These are phyloP conservation scores for Crematogaster levior DNA, from an alignment of 2,888 invertebrate genomes.

Conservation along the genomic window DNA sequence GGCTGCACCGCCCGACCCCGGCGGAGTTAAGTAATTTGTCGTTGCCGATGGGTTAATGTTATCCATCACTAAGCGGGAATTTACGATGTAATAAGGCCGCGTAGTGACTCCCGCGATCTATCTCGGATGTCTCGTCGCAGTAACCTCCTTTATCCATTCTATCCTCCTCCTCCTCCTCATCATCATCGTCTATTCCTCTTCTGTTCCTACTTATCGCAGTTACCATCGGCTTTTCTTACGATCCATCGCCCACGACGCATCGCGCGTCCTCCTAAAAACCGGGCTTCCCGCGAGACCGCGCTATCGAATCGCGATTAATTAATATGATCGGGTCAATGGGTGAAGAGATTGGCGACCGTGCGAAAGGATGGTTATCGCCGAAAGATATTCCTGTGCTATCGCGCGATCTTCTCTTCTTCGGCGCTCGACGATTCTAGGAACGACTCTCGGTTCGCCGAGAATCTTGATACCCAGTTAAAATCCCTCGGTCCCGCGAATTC, in stretches of 20 bases:
- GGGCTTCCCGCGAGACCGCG: slow-evolving; percentile 42
- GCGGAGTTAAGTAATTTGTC: slow-evolving; percentile 82
- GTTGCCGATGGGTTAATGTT: slow-evolving; percentile 82
- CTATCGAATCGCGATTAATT: slow-evolving; percentile 60
- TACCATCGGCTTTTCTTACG: slow-evolving; percentile 53
- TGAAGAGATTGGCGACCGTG: slow-evolving; percentile 34
- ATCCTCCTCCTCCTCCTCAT: slow-evolving; percentile 21
- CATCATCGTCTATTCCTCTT: background rate
- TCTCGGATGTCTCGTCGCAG: slow-evolving; percentile 71
- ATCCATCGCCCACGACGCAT: slow-evolving; percentile 31
- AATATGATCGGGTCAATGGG: slow-evolving; percentile 50
- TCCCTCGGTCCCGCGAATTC: slow-evolving; percentile 11
- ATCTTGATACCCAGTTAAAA: slow-evolving; percentile 22
- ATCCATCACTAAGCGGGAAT: slow-evolving; percentile 81
- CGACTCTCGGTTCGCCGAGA: slow-evolving; percentile 10
- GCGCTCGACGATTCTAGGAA: slow-evolving; percentile 44
- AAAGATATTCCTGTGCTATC: slow-evolving; percentile 50
- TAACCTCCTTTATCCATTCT: slow-evolving; percentile 45
- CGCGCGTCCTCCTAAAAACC: slow-evolving; percentile 33
- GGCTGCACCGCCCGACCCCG: slow-evolving; percentile 59
- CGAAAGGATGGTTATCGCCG: slow-evolving; percentile 50
- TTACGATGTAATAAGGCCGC: slow-evolving; percentile 83
- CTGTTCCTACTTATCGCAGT: slow-evolving; percentile 48
- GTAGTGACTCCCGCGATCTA: slow-evolving; percentile 79
- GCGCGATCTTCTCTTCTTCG: slow-evolving; percentile 25